Percentiles rank a stretch among this genome's conserved stretches.
Evolutionary conservation across 2,888 invertebrate species (phyloP).

Genomic region (Lycia hirtaria): DNA sequence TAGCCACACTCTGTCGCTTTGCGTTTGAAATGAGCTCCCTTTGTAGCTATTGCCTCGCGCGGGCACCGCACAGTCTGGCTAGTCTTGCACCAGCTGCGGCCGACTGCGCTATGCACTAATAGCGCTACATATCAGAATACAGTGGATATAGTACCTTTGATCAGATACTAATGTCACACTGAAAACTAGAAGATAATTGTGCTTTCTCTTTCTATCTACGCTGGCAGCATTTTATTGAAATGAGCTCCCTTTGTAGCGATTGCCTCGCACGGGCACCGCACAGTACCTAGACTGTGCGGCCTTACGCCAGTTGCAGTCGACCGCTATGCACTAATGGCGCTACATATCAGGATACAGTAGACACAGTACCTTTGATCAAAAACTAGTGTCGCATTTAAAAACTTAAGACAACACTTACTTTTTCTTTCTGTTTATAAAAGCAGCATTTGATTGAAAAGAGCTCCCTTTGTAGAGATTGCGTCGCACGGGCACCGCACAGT

Average conservation of each 20-base stretch:
- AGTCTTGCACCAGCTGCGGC: slow-evolving; percentile 40
- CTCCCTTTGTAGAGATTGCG: slow-evolving; percentile 17
- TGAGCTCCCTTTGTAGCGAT: no score
- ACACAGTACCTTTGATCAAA: slow-evolving; percentile 3
- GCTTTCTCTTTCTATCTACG: no score
- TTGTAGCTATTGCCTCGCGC: slow-evolving; percentile 23
- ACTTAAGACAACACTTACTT: no score
- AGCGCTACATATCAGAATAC: background rate
- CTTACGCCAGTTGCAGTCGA: slow-evolving; percentile 40
- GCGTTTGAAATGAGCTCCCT: slow-evolving; percentile 20
- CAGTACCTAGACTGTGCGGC: slow-evolving; percentile 52
- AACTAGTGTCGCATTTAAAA: background rate
- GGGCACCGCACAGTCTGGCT: slow-evolving; percentile 56
- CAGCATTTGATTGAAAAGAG: slow-evolving; percentile 23
- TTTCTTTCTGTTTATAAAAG: no score
- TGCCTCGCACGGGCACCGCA: no score
- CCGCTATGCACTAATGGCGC: slow-evolving; percentile 22
- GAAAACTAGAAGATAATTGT: background rate
- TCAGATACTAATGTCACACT: background rate
- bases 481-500: slow-evolving; percentile 51
- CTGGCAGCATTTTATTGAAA: no score
- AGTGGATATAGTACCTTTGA: slow-evolving; percentile 1
- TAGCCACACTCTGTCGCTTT: background rate
- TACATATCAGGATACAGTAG: background rate
- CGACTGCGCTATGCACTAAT: slow-evolving; percentile 26